Evolutionary conservation across 2,888 invertebrate species (phyloP), one percentile per base, ranked within the genome.

Genomic region (Anticlea derivata): DNA sequence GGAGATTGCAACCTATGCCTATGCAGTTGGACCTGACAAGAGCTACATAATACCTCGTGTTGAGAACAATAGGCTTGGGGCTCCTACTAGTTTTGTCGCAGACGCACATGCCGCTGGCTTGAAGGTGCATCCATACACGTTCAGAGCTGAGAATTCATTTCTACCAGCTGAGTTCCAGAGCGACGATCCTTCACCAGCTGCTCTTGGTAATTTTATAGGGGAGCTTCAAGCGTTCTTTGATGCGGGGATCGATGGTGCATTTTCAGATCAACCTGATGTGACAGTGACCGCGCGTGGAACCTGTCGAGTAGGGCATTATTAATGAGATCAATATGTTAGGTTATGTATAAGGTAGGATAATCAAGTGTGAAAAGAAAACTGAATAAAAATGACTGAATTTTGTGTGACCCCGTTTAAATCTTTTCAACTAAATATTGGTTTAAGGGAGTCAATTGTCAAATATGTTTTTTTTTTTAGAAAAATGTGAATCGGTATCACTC

Each of bases 111-210:
- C 70, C 0, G 85, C 68, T n/a, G 83, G 84, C 1, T 63, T 89
- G 4, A 83, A 86, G 56, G 88, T 90, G 1, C 88, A 89, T 39
- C 86, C 88, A 0, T 89, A 80, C 54, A 89, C 89, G 0, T 88
- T 88, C 55, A 75, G 89, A 0, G 78, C 87, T 10, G 89, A 89
- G 58, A 87, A 87, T 46, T 24, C 50, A 0, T 90, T 63, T 55
- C 68, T 90, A 1, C 89, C 89, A 2, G 66, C 65, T 5, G 86
- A 89, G 50, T 88, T 75, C 47, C 74, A 69, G 6, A 81, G 72
- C 35, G 60, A 63, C 1, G 74, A 78, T 27, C 12, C 66, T 2
- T 75, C 76, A 0, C 63, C 63, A 10, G 60, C 65, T 24, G 79
- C 78, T 1, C 66, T 78, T 8, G 89, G 89, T 7, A 65, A 89